Evolutionary conservation across 2,113 vertebrate genomes (phyloP).

Genomic region (Triplophysa rosa): DNA sequence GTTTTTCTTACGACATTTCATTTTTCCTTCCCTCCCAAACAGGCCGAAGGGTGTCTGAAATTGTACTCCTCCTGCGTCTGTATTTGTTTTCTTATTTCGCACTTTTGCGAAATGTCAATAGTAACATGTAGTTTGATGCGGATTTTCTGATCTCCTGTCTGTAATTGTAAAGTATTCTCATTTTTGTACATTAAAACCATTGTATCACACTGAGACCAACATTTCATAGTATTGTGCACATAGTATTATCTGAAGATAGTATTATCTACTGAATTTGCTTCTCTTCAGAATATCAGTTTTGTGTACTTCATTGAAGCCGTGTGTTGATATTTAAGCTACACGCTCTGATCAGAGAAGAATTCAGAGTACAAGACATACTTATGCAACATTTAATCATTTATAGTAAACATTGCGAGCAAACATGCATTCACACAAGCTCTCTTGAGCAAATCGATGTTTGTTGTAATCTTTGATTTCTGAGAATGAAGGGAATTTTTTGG

Average conservation of each 20-base stretch:
- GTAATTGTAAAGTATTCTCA: neutral
- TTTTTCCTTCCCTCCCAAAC: constrained; percentile 39
- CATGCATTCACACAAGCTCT: constrained; percentile 35
- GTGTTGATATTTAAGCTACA: constrained; percentile 18
- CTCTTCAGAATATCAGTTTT: constrained; percentile 12
- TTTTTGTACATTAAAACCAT: neutral
- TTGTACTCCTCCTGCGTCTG: neutral
- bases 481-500: constrained; percentile 57
- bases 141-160: neutral
- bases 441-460: constrained; percentile 18
- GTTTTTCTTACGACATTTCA: constrained; percentile 29
- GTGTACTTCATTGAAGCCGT: constrained; percentile 8
- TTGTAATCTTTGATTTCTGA: constrained; percentile 67
- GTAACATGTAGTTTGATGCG: neutral
- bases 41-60: constrained; percentile 3
- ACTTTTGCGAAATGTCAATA: constrained; percentile 33
- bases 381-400: constrained; percentile 40
- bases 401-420: constrained; percentile 38
- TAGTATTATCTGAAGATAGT: constrained; percentile 7
- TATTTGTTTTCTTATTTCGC: constrained; percentile 5
- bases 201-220: neutral
- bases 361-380: constrained; percentile 23
- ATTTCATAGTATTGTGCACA: neutral
- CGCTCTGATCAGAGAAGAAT: neutral
- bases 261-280: constrained; percentile 9